Evolutionary conservation across 2,888 invertebrate species (phyloP), one percentile per base, ranked within the genome.

Genomic region (Dione vanillae): DNA sequence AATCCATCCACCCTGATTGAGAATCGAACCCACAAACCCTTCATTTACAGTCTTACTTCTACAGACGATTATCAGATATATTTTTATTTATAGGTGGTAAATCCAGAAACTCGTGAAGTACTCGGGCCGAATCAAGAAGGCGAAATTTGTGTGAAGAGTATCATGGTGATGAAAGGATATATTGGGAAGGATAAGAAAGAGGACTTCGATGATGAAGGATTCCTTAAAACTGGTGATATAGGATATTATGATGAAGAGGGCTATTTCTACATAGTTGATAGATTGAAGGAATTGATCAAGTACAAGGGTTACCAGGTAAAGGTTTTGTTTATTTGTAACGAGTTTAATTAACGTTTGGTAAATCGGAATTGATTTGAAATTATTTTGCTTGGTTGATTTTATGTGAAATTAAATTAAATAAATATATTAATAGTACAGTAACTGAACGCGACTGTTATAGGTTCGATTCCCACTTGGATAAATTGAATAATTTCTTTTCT

Each of bases 81-180:
- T 7, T 54, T 54, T 37, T 56, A 45, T 65, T 80, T 69, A 59
- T 70, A 94, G 93, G 80, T 94, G 0, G 85, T 95, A 2, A 95
- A 96, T 78, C 81, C 92, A 12, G 94, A 95, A 68, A 95, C 95
- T 0, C 94, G 95, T 0, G 87, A 94, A 77, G 78, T 94, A 0
- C 77, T 96, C 56, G 96, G 96, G 0, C 94, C 96, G 0, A 94
- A 95, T 76, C 82, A 96, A 80, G 92, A 94, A 27, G 98, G 98
- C 0, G 98, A 98, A 84, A 87, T 98, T 0, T 97, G 97, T 79
- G 94, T 96, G 20, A 96, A 96, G 80, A 97, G 97, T 0, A 94
- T 95, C 9, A 85, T 95, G 65, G 88, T 96, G 7, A 97, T 97
- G 96, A 96, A 96, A 79, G 97, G 98, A 0, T 98, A 98, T 82